phyloP scores from a whole-genome alignment of 1,140 invertebrate genomes.

The Zelostemma sp. region DNA sequence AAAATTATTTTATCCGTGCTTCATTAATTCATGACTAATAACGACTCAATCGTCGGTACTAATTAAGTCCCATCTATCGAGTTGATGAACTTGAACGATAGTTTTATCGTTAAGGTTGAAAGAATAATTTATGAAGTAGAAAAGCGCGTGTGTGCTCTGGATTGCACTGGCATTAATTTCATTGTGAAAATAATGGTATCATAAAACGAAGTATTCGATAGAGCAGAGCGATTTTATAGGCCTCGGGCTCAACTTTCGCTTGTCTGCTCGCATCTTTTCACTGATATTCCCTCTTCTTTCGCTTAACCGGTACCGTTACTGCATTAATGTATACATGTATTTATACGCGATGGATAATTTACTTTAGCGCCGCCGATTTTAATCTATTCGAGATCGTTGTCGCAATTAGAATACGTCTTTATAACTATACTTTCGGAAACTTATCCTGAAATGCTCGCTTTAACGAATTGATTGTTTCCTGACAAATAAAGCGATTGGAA shows the following conservation, averaged over 20 bases:
- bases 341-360: constrained; percentile 6
- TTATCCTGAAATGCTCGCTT: too few relatives aligned
- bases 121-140: background rate
- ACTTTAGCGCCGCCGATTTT: constrained; percentile 3
- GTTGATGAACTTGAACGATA: too few relatives aligned
- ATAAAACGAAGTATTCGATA: constrained; percentile 18
- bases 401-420: background rate
- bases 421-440: constrained; percentile 9
- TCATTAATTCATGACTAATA: too few relatives aligned
- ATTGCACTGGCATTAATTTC: background rate
- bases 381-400: constrained; percentile 8
- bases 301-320: constrained; percentile 44
- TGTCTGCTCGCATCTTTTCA: constrained; percentile 43
- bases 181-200: constrained; percentile 21
- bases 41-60: too few relatives aligned
- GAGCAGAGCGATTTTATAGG: constrained; percentile 19
- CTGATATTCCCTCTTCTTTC: constrained; percentile 42
- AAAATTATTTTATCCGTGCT: too few relatives aligned
- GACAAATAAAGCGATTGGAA: too few relatives aligned
- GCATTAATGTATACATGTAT: constrained; percentile 16
- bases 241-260: constrained; percentile 60
- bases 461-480: too few relatives aligned
- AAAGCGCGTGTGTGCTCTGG: background rate
- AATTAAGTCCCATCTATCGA: too few relatives aligned
- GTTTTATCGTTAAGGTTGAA: background rate